Conservation (phyloP, 2,113 vertebrate species). For the Microtus montanus region DNA sequence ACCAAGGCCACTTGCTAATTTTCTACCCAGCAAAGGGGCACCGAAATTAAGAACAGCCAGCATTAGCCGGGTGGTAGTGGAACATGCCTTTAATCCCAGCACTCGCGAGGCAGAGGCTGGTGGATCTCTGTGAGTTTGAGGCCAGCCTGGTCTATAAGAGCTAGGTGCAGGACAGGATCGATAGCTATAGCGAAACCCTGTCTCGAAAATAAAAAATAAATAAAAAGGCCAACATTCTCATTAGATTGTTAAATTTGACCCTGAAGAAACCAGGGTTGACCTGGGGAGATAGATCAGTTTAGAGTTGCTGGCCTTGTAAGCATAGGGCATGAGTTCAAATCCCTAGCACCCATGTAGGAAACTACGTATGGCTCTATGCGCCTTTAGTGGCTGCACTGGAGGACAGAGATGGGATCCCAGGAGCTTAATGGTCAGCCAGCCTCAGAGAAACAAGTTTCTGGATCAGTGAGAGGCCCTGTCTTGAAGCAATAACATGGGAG, state of each 20-base stretch:
- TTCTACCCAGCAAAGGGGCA: fast-evolving
- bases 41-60: fast-evolving
- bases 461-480: too few species aligned
- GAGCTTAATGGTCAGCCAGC: not conserved
- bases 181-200: too few species aligned
- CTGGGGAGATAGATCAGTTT: not conserved
- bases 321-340: too few species aligned
- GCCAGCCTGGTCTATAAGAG: too few species aligned
- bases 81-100: too few species aligned
- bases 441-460: not conserved
- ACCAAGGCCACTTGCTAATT: not conserved
- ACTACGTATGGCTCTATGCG: not conserved
- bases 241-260: not conserved
- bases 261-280: too few species aligned
- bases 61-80: too few species aligned
- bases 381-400: not conserved
- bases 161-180: too few species aligned
- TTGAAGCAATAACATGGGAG: not conserved
- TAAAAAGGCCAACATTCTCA: too few species aligned
- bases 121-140: too few species aligned
- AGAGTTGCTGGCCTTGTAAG: not conserved
- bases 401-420: not conserved
- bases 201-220: too few species aligned
- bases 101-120: too few species aligned
- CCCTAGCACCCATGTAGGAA: not conserved